These are phyloP conservation scores for Myotis pilosus DNA, from an alignment of 2,797 vertebrate species.

Conservation along the genomic window DNA sequence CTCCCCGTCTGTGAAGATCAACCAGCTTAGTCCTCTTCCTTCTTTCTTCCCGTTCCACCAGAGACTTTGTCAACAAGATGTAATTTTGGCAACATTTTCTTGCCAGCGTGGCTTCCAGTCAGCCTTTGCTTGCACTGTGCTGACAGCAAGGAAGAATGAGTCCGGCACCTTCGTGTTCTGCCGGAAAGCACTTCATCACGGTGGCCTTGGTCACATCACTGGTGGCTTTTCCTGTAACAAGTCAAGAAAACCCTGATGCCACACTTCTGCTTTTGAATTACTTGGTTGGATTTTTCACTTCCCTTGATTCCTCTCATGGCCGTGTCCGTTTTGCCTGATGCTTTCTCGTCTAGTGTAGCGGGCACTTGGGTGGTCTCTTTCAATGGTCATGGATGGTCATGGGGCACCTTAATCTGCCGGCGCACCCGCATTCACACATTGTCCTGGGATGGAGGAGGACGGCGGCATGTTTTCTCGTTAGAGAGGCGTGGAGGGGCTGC, in stretches of 20 bases:
- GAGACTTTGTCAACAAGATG: background rate
- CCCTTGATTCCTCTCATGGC: background rate
- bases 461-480: background rate
- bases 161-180: background rate
- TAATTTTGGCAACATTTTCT: background rate
- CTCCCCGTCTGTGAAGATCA: background rate
- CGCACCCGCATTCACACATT: background rate
- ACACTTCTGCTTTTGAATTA: background rate
- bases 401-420: background rate
- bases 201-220: background rate
- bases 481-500: background rate
- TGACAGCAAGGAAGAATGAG: background rate
- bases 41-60: background rate
- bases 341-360: background rate
- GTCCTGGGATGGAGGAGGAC: background rate
- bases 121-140: background rate
- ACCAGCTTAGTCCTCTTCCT: background rate
- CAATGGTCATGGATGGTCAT: background rate
- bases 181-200: background rate
- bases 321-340: background rate
- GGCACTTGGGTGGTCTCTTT: background rate
- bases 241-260: background rate
- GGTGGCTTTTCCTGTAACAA: background rate
- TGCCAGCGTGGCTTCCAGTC: background rate
- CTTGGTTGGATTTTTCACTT: background rate